Percentiles rank a stretch among this genome's conserved stretches.
phyloP scores from a whole-genome alignment of 1,140 invertebrate species.

The Saccostrea echinata region DNA sequence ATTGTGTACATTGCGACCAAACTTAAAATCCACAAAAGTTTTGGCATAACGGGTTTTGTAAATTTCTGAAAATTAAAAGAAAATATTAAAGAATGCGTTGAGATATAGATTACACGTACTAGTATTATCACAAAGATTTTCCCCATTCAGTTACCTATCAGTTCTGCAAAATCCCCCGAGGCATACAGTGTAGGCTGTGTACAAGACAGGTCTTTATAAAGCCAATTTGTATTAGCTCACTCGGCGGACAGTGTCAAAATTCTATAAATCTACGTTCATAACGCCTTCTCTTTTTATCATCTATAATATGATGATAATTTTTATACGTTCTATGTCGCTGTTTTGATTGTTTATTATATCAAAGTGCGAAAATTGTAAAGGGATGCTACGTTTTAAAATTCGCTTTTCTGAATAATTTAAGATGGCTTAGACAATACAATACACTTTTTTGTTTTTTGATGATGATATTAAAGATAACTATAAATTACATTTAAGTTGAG shows the following conservation, averaged over 20 bases:
- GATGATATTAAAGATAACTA: too few species aligned
- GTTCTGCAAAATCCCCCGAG: background rate
- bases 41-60: background rate
- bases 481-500: too few species aligned
- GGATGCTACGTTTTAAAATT: background rate
- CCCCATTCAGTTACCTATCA: background rate
- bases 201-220: background rate
- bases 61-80: background rate
- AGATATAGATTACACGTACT: background rate
- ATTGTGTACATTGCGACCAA: background rate
- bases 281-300: background rate
- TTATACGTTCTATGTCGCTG: background rate
- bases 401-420: background rate
- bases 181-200: background rate
- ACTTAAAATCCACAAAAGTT: slow-evolving; percentile 6
- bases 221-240: slow-evolving; percentile 13
- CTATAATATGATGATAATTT: background rate
- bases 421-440: background rate
- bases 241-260: background rate
- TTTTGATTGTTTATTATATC: background rate
- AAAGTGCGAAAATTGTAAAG: background rate
- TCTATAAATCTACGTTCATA: background rate
- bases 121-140: background rate
- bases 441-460: too few species aligned
- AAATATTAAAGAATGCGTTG: background rate